phyloP scores from a whole-genome alignment of 2,113 vertebrate species.

The Psammodynastes pulverulentus region DNA sequence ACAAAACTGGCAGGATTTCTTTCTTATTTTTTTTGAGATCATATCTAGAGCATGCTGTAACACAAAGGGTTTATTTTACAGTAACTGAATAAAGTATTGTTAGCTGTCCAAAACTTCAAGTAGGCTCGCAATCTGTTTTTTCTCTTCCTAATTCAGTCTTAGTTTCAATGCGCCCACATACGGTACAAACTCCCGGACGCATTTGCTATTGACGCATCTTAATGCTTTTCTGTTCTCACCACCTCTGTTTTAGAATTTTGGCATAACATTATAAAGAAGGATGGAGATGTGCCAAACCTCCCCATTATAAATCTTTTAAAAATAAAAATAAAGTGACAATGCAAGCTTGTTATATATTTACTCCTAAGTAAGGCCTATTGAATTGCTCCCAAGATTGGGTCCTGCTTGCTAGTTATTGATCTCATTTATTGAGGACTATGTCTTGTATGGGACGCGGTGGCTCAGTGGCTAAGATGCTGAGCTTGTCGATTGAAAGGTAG shows the following conservation, averaged over 20 bases:
- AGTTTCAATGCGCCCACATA: neutral
- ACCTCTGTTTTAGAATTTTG: neutral
- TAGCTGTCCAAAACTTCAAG: constrained; percentile 46
- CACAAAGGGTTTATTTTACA: constrained; percentile 57
- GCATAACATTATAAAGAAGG: neutral
- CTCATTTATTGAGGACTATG: neutral
- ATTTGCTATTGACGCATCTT: neutral
- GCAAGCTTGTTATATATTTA: neutral
- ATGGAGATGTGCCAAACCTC: neutral
- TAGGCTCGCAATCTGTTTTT: constrained; percentile 25
- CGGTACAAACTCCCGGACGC: neutral
- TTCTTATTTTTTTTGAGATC: constrained; percentile 20
- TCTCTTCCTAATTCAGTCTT: neutral
- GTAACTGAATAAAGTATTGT: constrained; percentile 47
- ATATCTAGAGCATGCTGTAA: constrained; percentile 48
- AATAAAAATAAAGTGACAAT: neutral
- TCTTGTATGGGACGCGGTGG: too few species aligned
- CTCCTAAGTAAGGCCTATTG: neutral
- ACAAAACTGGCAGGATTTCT: constrained; percentile 32
- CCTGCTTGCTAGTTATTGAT: neutral
- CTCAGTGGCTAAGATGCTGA: too few species aligned
- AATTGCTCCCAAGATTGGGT: neutral
- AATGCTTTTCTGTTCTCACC: constrained; percentile 12
- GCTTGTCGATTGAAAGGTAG: too few species aligned
- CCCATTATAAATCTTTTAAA: neutral